phyloP scores from a whole-genome alignment of 2,113 vertebrate species.

The Oophaga pumilio region DNA sequence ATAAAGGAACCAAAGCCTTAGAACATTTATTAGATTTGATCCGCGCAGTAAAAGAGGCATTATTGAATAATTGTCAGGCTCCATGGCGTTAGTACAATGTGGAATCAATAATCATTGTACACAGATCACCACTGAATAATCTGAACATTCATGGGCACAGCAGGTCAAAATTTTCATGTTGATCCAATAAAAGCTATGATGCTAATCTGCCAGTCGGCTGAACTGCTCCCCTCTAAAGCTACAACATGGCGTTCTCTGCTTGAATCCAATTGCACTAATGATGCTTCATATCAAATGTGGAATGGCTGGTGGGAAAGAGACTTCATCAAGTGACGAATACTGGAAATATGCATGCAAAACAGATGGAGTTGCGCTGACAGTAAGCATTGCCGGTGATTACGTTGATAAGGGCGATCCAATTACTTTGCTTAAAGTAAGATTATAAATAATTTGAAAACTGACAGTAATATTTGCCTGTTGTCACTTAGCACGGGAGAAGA shows the following conservation, averaged over 20 bases:
- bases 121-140: constrained; percentile 51
- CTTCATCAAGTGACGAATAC: background rate
- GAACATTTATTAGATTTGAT: constrained; percentile 52
- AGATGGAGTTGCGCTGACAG: background rate
- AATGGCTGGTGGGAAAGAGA: constrained; percentile 2
- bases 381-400: background rate
- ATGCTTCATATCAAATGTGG: constrained; percentile 21
- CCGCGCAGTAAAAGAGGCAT: constrained; percentile 30
- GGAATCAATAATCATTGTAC: constrained; percentile 41
- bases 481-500: background rate
- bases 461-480: background rate
- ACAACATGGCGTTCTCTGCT: constrained; percentile 33
- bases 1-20: constrained; percentile 24
- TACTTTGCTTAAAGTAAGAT: background rate
- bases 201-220: constrained; percentile 41
- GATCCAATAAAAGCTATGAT: constrained; percentile 53
- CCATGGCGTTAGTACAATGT: constrained; percentile 41
- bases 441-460: background rate
- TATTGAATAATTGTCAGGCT: constrained; percentile 56
- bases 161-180: constrained; percentile 53
- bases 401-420: background rate
- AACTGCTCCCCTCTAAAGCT: constrained; percentile 23
- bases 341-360: background rate
- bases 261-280: constrained; percentile 42
- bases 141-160: constrained; percentile 43